These are phyloP conservation scores for Beris chalybata DNA, from an alignment of 2,888 invertebrate species.

Conservation along the genomic window DNA sequence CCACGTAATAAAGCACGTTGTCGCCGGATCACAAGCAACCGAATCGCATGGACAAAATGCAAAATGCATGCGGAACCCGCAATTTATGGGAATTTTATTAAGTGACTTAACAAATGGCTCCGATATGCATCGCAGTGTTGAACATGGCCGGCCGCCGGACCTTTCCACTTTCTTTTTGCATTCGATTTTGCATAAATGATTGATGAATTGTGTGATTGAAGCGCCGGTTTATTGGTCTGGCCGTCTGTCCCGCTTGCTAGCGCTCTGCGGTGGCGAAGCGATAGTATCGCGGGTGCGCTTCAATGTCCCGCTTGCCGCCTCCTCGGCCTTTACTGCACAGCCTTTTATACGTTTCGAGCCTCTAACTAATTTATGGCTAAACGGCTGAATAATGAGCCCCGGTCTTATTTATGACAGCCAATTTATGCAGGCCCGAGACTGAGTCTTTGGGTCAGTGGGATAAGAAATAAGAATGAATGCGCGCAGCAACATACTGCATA, in stretches of 20 bases:
- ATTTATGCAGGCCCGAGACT: conserved; percentile 26
- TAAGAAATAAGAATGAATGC: too few species aligned
- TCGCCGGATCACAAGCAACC: too few species aligned
- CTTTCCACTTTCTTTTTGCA: conserved; percentile 29
- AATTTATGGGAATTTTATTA: conserved; percentile 45
- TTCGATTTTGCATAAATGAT: conserved; percentile 35
- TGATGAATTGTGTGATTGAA: conserved; percentile 31
- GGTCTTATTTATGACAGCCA: conserved; percentile 41
- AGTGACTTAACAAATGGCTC: conserved; percentile 43
- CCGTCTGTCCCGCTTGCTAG: too few species aligned
- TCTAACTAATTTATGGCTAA: conserved; percentile 38
- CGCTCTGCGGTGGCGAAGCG: conserved; percentile 13
- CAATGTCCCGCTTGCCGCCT: conserved; percentile 27
- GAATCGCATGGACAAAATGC: too few species aligned
- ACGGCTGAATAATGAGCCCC: conserved; percentile 40
- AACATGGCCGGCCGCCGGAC: conserved; percentile 20
- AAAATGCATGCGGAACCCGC: conserved; percentile 34
- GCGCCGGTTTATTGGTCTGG: background rate
- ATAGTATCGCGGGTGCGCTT: conserved; percentile 30
- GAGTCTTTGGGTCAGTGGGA: too few species aligned
- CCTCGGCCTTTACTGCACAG: conserved; percentile 16
- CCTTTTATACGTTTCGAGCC: conserved; percentile 13
- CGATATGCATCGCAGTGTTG: conserved; percentile 36
- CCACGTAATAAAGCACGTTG: too few species aligned
- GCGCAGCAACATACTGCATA: too few species aligned